A percentile compares a stretch with the other conserved stretches of the same genome.
These are phyloP conservation scores for Eurytoma californica DNA, from an alignment of 2,888 invertebrate genomes.

Conservation along the genomic window DNA sequence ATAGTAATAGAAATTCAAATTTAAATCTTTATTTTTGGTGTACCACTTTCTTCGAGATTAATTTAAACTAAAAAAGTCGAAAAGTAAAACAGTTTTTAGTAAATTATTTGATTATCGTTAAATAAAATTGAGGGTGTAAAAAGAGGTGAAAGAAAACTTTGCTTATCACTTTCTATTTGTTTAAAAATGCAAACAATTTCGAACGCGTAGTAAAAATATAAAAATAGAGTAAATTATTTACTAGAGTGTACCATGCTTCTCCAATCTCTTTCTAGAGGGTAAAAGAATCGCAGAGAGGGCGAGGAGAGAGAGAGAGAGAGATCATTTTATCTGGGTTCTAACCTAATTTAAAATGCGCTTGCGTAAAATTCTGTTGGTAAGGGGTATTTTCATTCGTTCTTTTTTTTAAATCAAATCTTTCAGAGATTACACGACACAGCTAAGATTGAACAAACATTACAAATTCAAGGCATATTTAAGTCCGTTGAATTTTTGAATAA, in stretches of 20 bases:
- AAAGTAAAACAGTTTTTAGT: too few relatives aligned
- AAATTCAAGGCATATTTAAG: neutral
- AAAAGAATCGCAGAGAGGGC: too few relatives aligned
- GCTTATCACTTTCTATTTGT: neutral
- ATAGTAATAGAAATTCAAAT: neutral
- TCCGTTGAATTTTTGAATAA: conserved; percentile 59
- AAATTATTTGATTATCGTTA: too few relatives aligned
- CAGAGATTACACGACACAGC: conserved; percentile 31
- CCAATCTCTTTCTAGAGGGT: neutral
- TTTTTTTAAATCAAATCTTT: conserved; percentile 37
- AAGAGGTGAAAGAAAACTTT: too few relatives aligned
- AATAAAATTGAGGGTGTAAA: too few relatives aligned
- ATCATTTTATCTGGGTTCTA: conserved; percentile 24
- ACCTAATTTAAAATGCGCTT: conserved; percentile 41
- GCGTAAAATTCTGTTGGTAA: neutral
- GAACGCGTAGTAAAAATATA: neutral
- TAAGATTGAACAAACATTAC: conserved; percentile 4
- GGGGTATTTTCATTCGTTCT: conserved; percentile 18
- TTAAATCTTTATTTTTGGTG: neutral
- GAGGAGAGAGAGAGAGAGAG: neutral
- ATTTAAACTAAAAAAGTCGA: too few relatives aligned
- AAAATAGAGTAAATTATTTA: conserved; percentile 1
- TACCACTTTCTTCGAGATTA: too few relatives aligned
- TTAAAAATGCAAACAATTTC: conserved; percentile 11
- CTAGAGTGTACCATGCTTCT: conserved; percentile 5